Evolutionary conservation across 2,888 invertebrate species (phyloP).

Genomic region (Formica aserva): DNA sequence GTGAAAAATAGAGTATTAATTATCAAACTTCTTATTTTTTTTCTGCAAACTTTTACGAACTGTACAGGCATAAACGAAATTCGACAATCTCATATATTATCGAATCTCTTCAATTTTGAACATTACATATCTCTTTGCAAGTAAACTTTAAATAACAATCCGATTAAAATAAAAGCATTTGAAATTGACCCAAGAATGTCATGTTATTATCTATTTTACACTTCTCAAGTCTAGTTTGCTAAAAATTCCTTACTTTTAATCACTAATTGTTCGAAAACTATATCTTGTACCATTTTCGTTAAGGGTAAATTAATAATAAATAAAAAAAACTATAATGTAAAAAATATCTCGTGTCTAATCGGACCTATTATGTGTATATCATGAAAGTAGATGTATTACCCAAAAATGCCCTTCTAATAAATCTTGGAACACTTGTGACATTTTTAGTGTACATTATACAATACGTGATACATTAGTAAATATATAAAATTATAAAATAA

Average conservation of each 20-base stretch:
- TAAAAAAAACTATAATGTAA: conserved; percentile 1
- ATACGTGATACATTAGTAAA: neutral
- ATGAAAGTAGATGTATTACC: neutral
- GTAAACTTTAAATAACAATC: conserved; percentile 1
- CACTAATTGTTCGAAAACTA: neutral
- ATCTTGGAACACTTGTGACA: neutral
- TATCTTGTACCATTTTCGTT: neutral
- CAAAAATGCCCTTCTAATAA: neutral
- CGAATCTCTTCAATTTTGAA: neutral
- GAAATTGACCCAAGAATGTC: neutral
- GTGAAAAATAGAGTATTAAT: conserved; percentile 4
- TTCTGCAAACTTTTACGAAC: neutral
- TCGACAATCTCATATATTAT: neutral
- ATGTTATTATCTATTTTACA: neutral
- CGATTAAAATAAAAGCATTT: neutral
- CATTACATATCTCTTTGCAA: neutral
- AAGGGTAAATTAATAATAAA: neutral
- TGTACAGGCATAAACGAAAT: neutral
- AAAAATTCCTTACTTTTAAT: neutral
- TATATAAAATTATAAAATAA: conserved; percentile 18
- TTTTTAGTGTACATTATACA: neutral
- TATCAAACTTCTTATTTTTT: neutral
- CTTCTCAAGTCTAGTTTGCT: neutral
- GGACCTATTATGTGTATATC: neutral
- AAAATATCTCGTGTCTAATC: neutral